phyloP scores from a whole-genome alignment of 2,797 vertebrate genomes.

The Enteromius paludinosus region DNA sequence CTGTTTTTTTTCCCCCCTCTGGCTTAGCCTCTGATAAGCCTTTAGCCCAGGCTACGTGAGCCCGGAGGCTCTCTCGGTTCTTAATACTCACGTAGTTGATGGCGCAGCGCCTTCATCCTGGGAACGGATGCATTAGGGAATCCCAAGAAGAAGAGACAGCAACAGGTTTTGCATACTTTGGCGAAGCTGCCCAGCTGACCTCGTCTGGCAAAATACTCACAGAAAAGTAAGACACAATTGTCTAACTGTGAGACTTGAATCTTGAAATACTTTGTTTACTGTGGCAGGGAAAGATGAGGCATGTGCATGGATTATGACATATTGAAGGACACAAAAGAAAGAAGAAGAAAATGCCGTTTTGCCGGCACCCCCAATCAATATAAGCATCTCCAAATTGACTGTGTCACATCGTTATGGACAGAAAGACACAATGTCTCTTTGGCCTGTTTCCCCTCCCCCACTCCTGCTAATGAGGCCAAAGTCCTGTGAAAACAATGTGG shows the following conservation, averaged over 20 bases:
- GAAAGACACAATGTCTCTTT: slow-evolving; percentile 74
- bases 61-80: slow-evolving; percentile 76
- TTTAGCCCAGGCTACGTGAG: slow-evolving; percentile 81
- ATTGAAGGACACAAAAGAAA: not conserved
- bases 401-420: slow-evolving; percentile 77
- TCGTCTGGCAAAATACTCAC: not conserved
- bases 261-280: not conserved
- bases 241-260: not conserved
- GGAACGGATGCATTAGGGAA: slow-evolving; percentile 4
- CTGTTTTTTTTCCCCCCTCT: slow-evolving; percentile 77
- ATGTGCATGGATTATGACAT: not conserved
- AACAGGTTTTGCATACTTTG: slow-evolving; percentile 26
- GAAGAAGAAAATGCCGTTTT: not conserved
- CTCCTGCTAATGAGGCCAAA: slow-evolving; percentile 83
- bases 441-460: slow-evolving; percentile 74
- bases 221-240: not conserved
- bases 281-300: not conserved
- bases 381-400: slow-evolving; percentile 44
- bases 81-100: slow-evolving; percentile 87
- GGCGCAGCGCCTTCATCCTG: slow-evolving; percentile 79
- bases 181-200: not conserved
- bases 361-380: slow-evolving; percentile 6
- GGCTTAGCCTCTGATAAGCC: slow-evolving; percentile 88
- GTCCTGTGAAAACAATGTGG: slow-evolving; percentile 85
- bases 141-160: slow-evolving; percentile 9